Evolutionary conservation across 64 coral and sea anemone species (phyloP).

Genomic region (Montipora efflorescens): DNA sequence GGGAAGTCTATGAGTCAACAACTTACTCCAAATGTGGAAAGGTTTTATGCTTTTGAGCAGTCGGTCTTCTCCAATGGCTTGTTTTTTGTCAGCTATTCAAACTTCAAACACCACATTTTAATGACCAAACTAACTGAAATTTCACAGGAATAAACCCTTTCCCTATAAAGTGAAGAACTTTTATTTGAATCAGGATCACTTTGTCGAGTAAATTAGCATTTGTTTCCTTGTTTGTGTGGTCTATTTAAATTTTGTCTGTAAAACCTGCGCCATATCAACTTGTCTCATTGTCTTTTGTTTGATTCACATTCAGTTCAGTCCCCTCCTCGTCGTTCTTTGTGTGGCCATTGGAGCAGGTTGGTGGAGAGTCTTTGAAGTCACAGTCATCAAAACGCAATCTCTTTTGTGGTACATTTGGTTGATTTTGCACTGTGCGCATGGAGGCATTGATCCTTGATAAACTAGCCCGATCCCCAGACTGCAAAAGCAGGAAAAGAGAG

Average conservation of each 20-base stretch:
- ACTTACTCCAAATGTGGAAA: no score
- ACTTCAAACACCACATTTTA: no score
- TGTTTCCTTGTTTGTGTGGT: no score
- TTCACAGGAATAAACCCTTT: no score
- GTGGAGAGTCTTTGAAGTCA: not conserved
- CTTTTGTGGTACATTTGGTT: slow-evolving; percentile 30
- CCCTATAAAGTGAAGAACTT: no score
- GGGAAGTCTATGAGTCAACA: no score
- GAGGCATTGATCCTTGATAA: slow-evolving; percentile 45
- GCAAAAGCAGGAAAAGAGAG: not conserved
- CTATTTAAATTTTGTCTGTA: not conserved
- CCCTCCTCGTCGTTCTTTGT: not conserved
- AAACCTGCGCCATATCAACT: not conserved
- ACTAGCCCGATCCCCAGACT: slow-evolving; percentile 20
- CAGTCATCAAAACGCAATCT: slow-evolving; percentile 30
- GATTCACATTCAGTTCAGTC: not conserved
- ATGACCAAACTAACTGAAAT: no score
- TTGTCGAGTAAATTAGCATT: no score
- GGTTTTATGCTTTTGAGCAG: no score
- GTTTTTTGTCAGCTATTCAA: no score
- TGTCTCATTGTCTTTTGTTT: not conserved
- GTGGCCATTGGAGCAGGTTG: not conserved
- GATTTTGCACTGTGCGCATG: slow-evolving; percentile 26
- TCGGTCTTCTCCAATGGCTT: no score
- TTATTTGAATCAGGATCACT: no score